These are phyloP conservation scores for Lymantria monacha DNA, from an alignment of 2,888 invertebrate genomes.

Conservation along the genomic window DNA sequence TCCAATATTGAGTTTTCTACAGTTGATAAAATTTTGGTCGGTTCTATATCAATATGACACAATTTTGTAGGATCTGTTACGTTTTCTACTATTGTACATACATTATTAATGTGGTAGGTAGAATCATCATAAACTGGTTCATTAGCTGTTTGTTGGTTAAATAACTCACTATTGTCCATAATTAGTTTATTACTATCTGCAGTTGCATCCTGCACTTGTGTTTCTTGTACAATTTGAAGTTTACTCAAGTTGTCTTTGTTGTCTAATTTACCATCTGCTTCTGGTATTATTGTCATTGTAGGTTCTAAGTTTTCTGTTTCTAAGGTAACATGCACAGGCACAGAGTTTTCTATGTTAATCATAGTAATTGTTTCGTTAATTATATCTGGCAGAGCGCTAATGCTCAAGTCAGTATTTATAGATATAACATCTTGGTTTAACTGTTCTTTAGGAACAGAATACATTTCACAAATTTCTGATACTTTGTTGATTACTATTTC, in stretches of 20 bases:
- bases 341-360: conserved; percentile 4
- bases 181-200: no score
- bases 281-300: not conserved
- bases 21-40: no score
- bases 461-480: not conserved
- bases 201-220: not conserved
- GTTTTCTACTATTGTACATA: no score
- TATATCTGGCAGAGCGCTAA: conserved; percentile 29
- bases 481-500: not conserved
- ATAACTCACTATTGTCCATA: not conserved
- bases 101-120: no score
- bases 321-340: not conserved
- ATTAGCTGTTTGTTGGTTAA: no score
- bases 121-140: no score
- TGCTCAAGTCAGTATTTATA: not conserved
- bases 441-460: not conserved
- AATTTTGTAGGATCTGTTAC: no score
- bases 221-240: not conserved
- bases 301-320: not conserved
- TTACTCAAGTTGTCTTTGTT: not conserved
- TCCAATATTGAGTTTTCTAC: no score
- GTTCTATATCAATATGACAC: no score
- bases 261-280: not conserved
- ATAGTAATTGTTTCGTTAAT: conserved; percentile 28
- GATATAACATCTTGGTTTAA: not conserved